Conservation (phyloP, 2,888 invertebrate genomes). For the Dryobota labecula region DNA sequence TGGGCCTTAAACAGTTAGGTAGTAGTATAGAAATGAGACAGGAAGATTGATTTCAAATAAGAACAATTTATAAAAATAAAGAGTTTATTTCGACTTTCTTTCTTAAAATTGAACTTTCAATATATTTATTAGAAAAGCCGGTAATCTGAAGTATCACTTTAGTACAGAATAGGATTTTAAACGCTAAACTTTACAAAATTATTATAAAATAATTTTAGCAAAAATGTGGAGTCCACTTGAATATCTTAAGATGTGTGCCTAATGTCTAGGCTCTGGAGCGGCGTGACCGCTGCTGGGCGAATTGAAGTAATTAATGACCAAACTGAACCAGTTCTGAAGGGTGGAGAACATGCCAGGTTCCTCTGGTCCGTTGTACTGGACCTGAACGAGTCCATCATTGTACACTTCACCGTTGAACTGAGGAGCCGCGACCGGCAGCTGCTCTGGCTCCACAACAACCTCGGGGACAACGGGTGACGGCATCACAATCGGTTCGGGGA, state of each 20-base stretch:
- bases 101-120: slow-evolving; percentile 25
- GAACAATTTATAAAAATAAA: not conserved
- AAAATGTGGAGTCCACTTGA: not conserved
- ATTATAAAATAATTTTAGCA: slow-evolving; percentile 8
- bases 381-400: slow-evolving; percentile 80
- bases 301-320: slow-evolving; percentile 81
- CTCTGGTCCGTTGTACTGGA: slow-evolving; percentile 73
- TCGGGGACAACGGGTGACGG: slow-evolving; percentile 47
- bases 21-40: not conserved
- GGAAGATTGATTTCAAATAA: not conserved
- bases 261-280: not conserved
- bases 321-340: slow-evolving; percentile 80
- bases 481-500: slow-evolving; percentile 47
- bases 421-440: slow-evolving; percentile 55
- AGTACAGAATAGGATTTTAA: not conserved
- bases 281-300: not conserved
- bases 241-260: not conserved
- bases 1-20: not conserved
- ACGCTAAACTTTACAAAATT: not conserved
- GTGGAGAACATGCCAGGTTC: slow-evolving; percentile 75
- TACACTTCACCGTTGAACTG: slow-evolving; percentile 73
- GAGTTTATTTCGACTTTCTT: slow-evolving; percentile 28
- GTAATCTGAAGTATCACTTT: not conserved
- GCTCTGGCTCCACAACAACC: slow-evolving; percentile 55
- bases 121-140: not conserved